phyloP scores from a whole-genome alignment of 2,888 invertebrate genomes.

The Slavum lentiscoides region DNA sequence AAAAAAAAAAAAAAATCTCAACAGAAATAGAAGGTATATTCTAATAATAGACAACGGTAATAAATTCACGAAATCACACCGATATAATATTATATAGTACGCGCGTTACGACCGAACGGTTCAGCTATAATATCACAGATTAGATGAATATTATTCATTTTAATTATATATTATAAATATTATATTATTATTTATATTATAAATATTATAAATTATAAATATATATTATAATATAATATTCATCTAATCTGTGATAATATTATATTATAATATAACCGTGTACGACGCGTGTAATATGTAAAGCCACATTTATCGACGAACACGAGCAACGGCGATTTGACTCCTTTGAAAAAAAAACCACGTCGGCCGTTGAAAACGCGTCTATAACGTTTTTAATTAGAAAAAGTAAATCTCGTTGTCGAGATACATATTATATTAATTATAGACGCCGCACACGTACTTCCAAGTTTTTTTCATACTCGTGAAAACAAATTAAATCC shows the following conservation, averaged over 20 bases:
- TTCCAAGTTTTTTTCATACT: too few species aligned
- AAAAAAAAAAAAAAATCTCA: constrained; percentile 16
- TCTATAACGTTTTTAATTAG: constrained; percentile 9
- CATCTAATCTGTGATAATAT: too few species aligned
- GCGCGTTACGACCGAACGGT: background rate
- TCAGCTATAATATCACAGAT: too few species aligned
- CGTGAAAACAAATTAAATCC: too few species aligned
- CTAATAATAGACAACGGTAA: constrained; percentile 26
- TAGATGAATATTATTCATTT: too few species aligned
- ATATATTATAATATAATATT: too few species aligned
- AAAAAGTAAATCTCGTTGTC: background rate
- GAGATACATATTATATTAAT: too few species aligned
- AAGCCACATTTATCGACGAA: constrained; percentile 27
- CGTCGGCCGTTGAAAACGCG: background rate
- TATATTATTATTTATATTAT: too few species aligned
- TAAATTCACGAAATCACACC: constrained; percentile 28
- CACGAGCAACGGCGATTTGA: background rate
- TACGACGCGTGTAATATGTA: background rate
- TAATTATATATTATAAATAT: too few species aligned
- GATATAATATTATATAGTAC: too few species aligned
- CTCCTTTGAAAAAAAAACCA: background rate
- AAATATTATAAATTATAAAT: too few species aligned
- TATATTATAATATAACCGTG: constrained; percentile 3
- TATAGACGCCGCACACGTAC: background rate
- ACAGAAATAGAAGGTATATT: constrained; percentile 23